phyloP scores from a whole-genome alignment of 2,113 vertebrate genomes.

The Odocoileus hemionus region DNA sequence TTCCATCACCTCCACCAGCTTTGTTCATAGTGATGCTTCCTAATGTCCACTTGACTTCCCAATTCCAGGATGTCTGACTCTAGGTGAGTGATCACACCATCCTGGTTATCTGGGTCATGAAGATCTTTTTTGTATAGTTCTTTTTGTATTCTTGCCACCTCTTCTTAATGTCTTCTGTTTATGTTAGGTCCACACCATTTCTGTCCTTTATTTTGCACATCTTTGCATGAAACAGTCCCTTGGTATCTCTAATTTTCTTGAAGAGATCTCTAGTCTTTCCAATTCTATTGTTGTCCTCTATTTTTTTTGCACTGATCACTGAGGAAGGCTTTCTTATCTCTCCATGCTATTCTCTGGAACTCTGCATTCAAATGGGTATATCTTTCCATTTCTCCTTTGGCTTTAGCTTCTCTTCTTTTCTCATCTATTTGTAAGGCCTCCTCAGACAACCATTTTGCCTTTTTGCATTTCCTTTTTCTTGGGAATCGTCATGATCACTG shows the following conservation, averaged over 20 bases:
- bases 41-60: background rate
- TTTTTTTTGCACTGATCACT: background rate
- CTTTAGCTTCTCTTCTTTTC: background rate
- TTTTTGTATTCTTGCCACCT: background rate
- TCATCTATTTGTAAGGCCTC: background rate
- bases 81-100: background rate
- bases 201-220: background rate
- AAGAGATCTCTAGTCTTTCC: background rate
- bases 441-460: background rate
- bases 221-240: background rate
- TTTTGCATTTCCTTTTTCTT: background rate
- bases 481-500: background rate
- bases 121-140: background rate
- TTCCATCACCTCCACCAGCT: background rate
- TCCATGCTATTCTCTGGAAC: background rate
- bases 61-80: background rate
- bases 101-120: background rate
- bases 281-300: background rate
- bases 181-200: background rate
- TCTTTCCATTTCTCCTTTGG: background rate
- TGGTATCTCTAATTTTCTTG: background rate
- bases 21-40: background rate
- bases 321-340: background rate
- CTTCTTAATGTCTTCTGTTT: background rate
- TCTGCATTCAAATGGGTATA: background rate